Percentiles rank a stretch among this genome's conserved stretches.
These are phyloP conservation scores for Peromyscus nudipes DNA, from an alignment of 2,797 vertebrate genomes.

Conservation along the genomic window DNA sequence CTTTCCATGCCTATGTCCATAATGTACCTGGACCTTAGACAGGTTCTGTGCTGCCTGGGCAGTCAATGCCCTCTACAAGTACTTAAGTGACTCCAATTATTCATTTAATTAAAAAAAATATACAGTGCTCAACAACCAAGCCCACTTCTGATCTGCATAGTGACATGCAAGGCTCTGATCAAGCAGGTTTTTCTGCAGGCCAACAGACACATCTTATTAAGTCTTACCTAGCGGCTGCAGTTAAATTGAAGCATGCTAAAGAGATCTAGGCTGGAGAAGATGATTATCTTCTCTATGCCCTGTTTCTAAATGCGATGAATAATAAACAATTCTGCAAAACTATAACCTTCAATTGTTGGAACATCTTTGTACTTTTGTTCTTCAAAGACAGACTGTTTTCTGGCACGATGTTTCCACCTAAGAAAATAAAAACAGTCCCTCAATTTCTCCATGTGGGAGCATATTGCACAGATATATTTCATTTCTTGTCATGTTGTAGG, in stretches of 20 bases:
- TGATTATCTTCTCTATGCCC: slow-evolving; percentile 60
- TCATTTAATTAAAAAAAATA: slow-evolving; percentile 64
- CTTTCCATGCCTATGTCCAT: neutral
- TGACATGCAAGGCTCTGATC: slow-evolving; percentile 82
- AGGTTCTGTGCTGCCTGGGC: neutral
- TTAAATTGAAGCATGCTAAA: slow-evolving; percentile 75
- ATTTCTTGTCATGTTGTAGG: slow-evolving; percentile 75
- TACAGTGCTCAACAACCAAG: slow-evolving; percentile 10
- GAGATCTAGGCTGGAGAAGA: slow-evolving; percentile 73
- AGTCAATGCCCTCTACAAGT: neutral
- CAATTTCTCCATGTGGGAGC: slow-evolving; percentile 67
- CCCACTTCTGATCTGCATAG: slow-evolving; percentile 68
- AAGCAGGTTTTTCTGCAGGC: slow-evolving; percentile 74
- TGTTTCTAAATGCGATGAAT: slow-evolving; percentile 80
- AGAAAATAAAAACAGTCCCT: slow-evolving; percentile 42
- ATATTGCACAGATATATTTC: slow-evolving; percentile 43
- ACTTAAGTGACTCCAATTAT: slow-evolving; percentile 74
- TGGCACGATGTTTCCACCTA: slow-evolving; percentile 64
- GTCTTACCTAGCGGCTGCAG: slow-evolving; percentile 76
- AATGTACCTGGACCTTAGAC: neutral
- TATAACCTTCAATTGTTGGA: slow-evolving; percentile 64
- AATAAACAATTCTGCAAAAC: slow-evolving; percentile 75
- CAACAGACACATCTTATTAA: slow-evolving; percentile 84
- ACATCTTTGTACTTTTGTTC: slow-evolving; percentile 74
- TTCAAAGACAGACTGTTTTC: slow-evolving; percentile 75